Evolutionary conservation across 2,888 invertebrate genomes (phyloP), one percentile per base, ranked within the genome.

Genomic region (Trichopria drosophilae): DNA sequence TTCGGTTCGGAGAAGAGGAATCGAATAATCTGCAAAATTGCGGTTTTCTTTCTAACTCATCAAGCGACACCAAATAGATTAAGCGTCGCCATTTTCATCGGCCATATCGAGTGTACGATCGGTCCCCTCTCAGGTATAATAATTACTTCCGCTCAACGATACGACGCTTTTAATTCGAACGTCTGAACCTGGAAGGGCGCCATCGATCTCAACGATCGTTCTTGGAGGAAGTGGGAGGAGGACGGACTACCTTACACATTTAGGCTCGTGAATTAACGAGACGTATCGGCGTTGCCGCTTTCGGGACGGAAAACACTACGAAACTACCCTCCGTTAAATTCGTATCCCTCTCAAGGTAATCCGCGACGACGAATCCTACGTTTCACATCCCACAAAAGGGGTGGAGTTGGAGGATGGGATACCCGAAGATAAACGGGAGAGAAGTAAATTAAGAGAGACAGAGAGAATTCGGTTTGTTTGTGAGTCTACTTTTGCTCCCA

Each of bases 401-500:
- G 47, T 51, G 59, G 57, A 53, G 59, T 51, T 58, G n/a, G n/a
- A n/a, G n/a, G n/a, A n/a, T n/a, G n/a, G n/a, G n/a, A n/a, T n/a
- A n/a, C n/a, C n/a, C n/a, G n/a, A n/a, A n/a, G n/a, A n/a, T n/a
- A n/a, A n/a, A n/a, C n/a, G n/a, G n/a, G n/a, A n/a, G n/a, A n/a
- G n/a, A n/a, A n/a, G n/a, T n/a, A n/a, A n/a, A n/a, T n/a, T n/a
- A n/a, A n/a, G n/a, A n/a, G n/a, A n/a, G n/a, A n/a, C n/a, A n/a
- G n/a, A n/a, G n/a, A n/a, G n/a, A n/a, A n/a, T n/a, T n/a, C n/a
- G 49, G 63, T 65, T 71, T 68, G 67, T 71, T 72, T 68, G 66
- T 62, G 61, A 60, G 62, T 64, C 66, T 67, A 66, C 70, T 72
- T 69, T 65, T 61, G 64, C 49, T 53, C 51, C 35, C 50, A 35